A percentile compares a stretch with the other conserved stretches of the same genome.
These are phyloP conservation scores for Caenorhabditis doughertyi DNA, from an alignment of 2,888 invertebrate species.

Conservation along the genomic window DNA sequence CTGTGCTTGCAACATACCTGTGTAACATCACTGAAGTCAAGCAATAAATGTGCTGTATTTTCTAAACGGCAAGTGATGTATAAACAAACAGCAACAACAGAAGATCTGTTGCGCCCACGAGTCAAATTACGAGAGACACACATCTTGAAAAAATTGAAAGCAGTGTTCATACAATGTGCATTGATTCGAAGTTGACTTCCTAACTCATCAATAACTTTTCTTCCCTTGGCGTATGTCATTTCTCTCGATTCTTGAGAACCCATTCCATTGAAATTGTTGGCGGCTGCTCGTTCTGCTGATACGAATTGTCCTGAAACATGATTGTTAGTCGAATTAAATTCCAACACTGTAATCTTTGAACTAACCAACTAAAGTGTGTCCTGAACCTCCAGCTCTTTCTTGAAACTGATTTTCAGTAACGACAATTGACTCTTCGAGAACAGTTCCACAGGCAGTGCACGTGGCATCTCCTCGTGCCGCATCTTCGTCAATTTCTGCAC, in stretches of 20 bases:
- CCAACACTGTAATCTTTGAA: not conserved
- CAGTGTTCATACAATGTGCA: conserved; percentile 93
- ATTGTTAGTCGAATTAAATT: not conserved
- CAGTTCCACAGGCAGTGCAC: conserved; percentile 96
- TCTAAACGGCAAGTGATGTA: conserved; percentile 97
- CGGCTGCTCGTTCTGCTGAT: conserved; percentile 63
- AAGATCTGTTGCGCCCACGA: conserved; percentile 89
- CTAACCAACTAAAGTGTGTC: conserved; percentile 87
- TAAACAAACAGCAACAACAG: conserved; percentile 96
- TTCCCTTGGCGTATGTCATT: conserved; percentile 91
- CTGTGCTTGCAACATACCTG: too few relatives aligned
- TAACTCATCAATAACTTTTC: conserved; percentile 81
- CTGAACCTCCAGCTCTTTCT: conserved; percentile 85
- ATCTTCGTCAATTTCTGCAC: conserved; percentile 93
- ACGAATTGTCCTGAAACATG: conserved; percentile 66
- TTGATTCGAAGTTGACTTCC: conserved; percentile 92
- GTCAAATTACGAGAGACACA: conserved; percentile 86
- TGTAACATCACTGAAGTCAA: conserved; percentile 96
- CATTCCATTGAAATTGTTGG: conserved; percentile 70
- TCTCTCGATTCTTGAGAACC: conserved; percentile 90
- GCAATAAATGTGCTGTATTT: conserved; percentile 94
- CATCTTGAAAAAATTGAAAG: conserved; percentile 92
- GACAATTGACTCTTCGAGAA: conserved; percentile 95
- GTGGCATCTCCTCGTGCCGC: conserved; percentile 92
- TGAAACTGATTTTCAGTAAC: conserved; percentile 97